Percentiles rank a stretch among this genome's conserved stretches.
These are phyloP conservation scores for Vespertilio murinus DNA, from an alignment of 2,797 vertebrate genomes.

Conservation along the genomic window DNA sequence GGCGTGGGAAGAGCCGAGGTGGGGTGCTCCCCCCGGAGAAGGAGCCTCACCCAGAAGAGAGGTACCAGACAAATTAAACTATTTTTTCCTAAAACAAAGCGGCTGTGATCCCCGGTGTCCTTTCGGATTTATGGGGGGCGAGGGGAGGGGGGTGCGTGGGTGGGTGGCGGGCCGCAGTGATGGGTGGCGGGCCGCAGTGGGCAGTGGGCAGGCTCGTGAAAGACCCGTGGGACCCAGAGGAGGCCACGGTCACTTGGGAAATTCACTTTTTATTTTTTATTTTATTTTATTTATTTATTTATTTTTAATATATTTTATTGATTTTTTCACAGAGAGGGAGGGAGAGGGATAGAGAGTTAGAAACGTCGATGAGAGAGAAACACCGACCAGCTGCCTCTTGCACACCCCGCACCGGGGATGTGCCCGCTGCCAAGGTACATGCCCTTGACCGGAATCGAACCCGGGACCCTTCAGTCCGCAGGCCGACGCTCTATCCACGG, in stretches of 20 bases:
- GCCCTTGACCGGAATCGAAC: too few relatives aligned
- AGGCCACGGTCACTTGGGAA: neutral
- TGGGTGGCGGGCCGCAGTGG: neutral
- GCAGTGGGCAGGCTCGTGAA: neutral
- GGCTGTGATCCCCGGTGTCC: conserved; percentile 8
- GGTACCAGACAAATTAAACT: conserved; percentile 72
- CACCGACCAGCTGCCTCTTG: too few relatives aligned
- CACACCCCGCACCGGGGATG: too few relatives aligned
- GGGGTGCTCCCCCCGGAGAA: conserved; percentile 24
- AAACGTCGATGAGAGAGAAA: too few relatives aligned
- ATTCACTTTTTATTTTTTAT: neutral
- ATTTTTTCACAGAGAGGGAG: too few relatives aligned
- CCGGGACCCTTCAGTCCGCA: too few relatives aligned
- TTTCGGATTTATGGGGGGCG: neutral
- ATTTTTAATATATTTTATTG: too few relatives aligned
- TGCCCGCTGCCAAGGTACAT: too few relatives aligned
- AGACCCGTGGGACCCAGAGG: neutral
- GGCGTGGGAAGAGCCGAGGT: conserved; percentile 69
- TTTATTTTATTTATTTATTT: too few relatives aligned
- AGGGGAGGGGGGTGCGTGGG: neutral
- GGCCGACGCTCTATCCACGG: too few relatives aligned
- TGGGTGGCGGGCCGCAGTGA: neutral
- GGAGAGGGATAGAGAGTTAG: too few relatives aligned
- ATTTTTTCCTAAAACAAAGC: conserved; percentile 76
- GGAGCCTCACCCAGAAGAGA: conserved; percentile 48